Evolutionary conservation across 2,888 invertebrate species (phyloP).

Genomic region (Scaptomyza tumidula): DNA sequence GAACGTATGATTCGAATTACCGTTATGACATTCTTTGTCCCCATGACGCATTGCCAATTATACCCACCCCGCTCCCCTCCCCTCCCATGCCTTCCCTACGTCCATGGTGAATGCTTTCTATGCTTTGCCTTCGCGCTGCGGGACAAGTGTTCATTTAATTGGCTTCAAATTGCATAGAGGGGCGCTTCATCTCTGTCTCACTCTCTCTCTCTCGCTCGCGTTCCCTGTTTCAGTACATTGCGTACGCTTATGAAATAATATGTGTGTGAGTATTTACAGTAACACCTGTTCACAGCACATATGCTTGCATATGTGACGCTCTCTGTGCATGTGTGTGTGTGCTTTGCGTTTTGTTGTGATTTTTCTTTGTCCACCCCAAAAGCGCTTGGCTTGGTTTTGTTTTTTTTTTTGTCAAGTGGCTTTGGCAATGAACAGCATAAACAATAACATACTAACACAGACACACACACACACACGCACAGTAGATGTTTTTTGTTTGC

Average conservation of each 20-base stretch:
- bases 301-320: slow-evolving; percentile 2
- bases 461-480: not conserved
- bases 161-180: slow-evolving; percentile 26
- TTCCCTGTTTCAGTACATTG: slow-evolving; percentile 18
- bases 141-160: slow-evolving; percentile 20
- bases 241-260: slow-evolving; percentile 38
- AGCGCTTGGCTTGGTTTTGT: slow-evolving; percentile 55
- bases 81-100: not conserved
- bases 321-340: slow-evolving; percentile 8
- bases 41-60: slow-evolving; percentile 36
- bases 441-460: slow-evolving; percentile 53
- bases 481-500: slow-evolving; percentile 17
- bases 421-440: slow-evolving; percentile 73
- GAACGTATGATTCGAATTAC: not conserved
- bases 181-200: not conserved
- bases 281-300: slow-evolving; percentile 62
- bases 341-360: slow-evolving; percentile 46
- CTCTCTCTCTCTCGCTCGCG: not conserved
- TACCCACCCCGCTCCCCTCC: too few species aligned
- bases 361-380: slow-evolving; percentile 57
- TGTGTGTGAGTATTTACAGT: slow-evolving; percentile 40
- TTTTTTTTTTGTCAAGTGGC: slow-evolving; percentile 65
- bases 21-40: not conserved
- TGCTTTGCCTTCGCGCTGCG: slow-evolving; percentile 1
- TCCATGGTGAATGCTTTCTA: not conserved